Evolutionary conservation across 2,888 invertebrate genomes (phyloP).

Genomic region (Arctia plantaginis): DNA sequence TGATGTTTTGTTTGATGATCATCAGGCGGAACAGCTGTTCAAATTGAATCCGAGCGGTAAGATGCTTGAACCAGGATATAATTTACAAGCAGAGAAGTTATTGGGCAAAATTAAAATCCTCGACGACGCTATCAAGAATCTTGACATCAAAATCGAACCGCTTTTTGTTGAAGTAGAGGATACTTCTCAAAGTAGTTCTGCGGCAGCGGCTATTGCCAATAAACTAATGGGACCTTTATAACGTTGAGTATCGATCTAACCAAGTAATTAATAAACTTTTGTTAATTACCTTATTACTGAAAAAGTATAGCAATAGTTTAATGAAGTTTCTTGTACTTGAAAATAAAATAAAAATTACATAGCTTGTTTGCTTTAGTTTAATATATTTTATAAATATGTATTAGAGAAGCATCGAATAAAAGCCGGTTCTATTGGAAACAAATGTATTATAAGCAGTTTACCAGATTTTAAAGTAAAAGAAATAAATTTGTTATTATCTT

Average conservation of each 20-base stretch:
- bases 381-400: background rate
- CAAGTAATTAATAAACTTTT: background rate
- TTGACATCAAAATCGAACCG: conserved; percentile 78
- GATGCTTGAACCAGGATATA: conserved; percentile 89
- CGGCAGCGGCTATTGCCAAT: background rate
- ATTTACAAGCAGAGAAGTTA: conserved; percentile 84
- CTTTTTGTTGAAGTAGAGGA: conserved; percentile 39
- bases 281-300: background rate
- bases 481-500: too few relatives aligned
- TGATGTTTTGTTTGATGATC: conserved; percentile 33
- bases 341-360: background rate
- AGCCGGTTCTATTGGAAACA: too few relatives aligned
- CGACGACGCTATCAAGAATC: conserved; percentile 72
- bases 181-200: conserved; percentile 30
- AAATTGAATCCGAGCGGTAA: conserved; percentile 89
- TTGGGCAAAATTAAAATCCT: conserved; percentile 82
- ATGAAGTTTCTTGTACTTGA: background rate
- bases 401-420: too few relatives aligned
- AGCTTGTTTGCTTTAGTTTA: background rate
- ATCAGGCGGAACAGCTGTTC: conserved; percentile 89
- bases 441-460: too few relatives aligned
- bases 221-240: conserved; percentile 11
- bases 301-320: background rate
- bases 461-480: too few relatives aligned
- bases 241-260: background rate